These are phyloP conservation scores for Aphaenogaster rudis DNA, from an alignment of 1,140 invertebrate genomes.

Conservation along the genomic window DNA sequence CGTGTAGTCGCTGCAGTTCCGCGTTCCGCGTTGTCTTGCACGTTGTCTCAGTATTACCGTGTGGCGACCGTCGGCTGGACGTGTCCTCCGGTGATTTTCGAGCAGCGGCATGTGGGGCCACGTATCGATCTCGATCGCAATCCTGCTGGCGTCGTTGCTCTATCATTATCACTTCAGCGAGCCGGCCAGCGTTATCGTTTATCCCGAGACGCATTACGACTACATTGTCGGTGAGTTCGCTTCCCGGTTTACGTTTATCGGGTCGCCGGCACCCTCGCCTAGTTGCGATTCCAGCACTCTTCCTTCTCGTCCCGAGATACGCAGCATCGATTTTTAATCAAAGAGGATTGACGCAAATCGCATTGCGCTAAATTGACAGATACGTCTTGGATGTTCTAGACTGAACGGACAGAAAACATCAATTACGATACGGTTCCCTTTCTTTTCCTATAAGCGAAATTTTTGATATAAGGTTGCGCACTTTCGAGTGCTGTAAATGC, in stretches of 20 bases:
- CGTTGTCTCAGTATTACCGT: slow-evolving; percentile 51
- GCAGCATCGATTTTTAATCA: slow-evolving; percentile 44
- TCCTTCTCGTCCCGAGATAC: background rate
- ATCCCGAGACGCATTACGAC: slow-evolving; percentile 81
- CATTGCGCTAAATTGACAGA: slow-evolving; percentile 9
- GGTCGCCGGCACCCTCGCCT: background rate
- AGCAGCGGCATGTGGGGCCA: slow-evolving; percentile 81
- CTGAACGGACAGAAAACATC: background rate
- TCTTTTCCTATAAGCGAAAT: background rate
- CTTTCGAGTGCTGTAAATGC: background rate
- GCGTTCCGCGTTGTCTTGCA: slow-evolving; percentile 51
- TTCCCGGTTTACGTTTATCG: slow-evolving; percentile 9
- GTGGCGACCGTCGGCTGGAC: slow-evolving; percentile 29
- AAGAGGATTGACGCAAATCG: slow-evolving; percentile 32
- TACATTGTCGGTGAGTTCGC: slow-evolving; percentile 83
- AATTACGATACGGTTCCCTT: background rate
- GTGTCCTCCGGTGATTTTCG: slow-evolving; percentile 49
- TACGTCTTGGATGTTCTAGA: background rate
- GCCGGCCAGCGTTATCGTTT: slow-evolving; percentile 81
- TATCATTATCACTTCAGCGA: slow-evolving; percentile 79
- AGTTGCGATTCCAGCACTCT: background rate
- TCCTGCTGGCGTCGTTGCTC: slow-evolving; percentile 79
- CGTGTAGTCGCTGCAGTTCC: slow-evolving; percentile 39
- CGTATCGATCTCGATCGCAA: slow-evolving; percentile 75
- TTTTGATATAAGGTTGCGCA: background rate